phyloP scores from a whole-genome alignment of 2,797 vertebrate species.

The Scolopax rusticola region DNA sequence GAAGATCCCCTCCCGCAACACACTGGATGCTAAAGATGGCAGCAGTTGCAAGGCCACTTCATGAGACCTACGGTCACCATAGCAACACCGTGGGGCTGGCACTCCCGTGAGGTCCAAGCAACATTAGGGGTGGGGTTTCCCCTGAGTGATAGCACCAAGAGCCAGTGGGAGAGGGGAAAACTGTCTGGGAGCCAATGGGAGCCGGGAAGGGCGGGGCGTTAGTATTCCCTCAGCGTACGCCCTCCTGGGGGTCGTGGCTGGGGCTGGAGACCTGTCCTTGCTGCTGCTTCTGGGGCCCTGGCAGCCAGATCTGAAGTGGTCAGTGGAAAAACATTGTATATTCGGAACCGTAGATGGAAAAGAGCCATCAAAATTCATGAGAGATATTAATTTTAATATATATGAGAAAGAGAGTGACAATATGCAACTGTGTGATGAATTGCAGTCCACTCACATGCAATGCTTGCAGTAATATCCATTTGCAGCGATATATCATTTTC shows the following conservation, averaged over 20 bases:
- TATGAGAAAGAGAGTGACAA: not conserved
- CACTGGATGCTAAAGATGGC: rapidly evolving
- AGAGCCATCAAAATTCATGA: conserved; percentile 34
- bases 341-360: not conserved
- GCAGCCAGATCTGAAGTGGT: not conserved
- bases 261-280: rapidly evolving
- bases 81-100: rapidly evolving
- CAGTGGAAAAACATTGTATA: not conserved
- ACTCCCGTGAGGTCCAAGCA: rapidly evolving
- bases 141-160: not conserved
- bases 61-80: not conserved
- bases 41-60: no score
- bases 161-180: not conserved
- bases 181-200: no score
- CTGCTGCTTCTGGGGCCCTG: rapidly evolving
- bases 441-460: not conserved
- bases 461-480: not conserved
- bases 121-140: rapidly evolving
- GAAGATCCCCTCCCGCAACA: no score
- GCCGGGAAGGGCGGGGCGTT: rapidly evolving
- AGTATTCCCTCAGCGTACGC: no score
- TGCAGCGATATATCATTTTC: conserved; percentile 3
- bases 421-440: not conserved
- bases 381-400: conserved; percentile 38
- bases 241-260: rapidly evolving